Percentiles rank a stretch among this genome's conserved stretches.
Evolutionary conservation across 2,797 vertebrate genomes (phyloP).

Genomic region (Acrossocheilus fasciatus): DNA sequence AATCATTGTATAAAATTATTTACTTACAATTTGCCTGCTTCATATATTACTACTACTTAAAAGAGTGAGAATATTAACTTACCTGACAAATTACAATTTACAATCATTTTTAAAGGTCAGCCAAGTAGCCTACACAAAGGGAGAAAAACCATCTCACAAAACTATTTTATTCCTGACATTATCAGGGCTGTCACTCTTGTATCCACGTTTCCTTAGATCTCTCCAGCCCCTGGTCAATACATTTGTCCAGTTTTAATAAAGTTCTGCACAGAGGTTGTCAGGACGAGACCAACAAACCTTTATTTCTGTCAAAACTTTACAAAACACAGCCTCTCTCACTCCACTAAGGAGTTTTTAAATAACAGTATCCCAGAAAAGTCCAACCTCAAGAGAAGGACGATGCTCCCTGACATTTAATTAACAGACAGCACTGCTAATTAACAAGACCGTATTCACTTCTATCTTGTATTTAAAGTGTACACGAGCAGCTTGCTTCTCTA

Average conservation of each 20-base stretch:
- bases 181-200: not conserved
- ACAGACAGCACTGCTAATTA: conserved; percentile 42
- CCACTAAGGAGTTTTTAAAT: not conserved
- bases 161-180: not conserved
- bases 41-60: not conserved
- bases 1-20: not conserved
- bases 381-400: conserved; percentile 29
- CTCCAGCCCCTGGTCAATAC: not conserved
- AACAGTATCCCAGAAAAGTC: conserved; percentile 18
- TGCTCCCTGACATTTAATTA: conserved; percentile 53
- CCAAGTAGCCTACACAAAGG: not conserved
- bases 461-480: conserved; percentile 19
- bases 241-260: not conserved
- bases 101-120: not conserved
- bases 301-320: not conserved
- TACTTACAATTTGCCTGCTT: not conserved
- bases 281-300: conserved; percentile 4
- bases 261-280: not conserved
- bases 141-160: conserved; percentile 10
- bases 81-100: not conserved
- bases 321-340: not conserved
- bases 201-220: not conserved
- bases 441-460: conserved; percentile 19
- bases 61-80: not conserved
- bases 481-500: not conserved